These are phyloP conservation scores for Strix aluco DNA, from an alignment of 2,113 vertebrate species.

Conservation along the genomic window DNA sequence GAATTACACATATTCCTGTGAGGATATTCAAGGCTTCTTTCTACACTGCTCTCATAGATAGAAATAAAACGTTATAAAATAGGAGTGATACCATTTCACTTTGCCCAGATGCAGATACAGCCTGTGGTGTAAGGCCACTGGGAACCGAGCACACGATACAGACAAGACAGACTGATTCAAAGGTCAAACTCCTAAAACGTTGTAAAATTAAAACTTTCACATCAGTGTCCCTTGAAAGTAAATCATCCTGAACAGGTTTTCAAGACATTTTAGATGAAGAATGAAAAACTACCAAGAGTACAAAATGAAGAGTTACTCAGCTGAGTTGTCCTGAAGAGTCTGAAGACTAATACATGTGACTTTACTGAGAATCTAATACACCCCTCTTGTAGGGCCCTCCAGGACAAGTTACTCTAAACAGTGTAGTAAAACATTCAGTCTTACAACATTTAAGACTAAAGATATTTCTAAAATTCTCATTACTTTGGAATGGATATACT, in stretches of 20 bases:
- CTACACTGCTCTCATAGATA: background rate
- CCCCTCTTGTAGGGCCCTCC: background rate
- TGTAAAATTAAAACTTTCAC: background rate
- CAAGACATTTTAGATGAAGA: background rate
- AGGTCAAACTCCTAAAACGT: background rate
- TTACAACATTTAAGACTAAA: background rate
- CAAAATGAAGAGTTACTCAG: background rate
- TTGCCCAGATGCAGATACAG: background rate
- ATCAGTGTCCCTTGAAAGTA: background rate
- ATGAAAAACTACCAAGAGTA: background rate
- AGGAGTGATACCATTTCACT: background rate
- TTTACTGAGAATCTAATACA: background rate
- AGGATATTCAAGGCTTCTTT: background rate
- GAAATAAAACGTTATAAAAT: background rate
- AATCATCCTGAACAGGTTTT: background rate
- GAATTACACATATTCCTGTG: background rate
- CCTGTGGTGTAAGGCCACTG: rapidly evolving
- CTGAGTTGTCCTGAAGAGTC: background rate
- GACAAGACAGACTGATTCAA: background rate
- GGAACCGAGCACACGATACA: background rate
- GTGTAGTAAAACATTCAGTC: background rate
- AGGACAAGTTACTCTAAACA: background rate
- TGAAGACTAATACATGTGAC: background rate
- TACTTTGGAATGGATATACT: background rate
- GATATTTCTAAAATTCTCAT: background rate